These are phyloP conservation scores for Lethrus apterus DNA, from an alignment of 1,140 invertebrate species.

Conservation along the genomic window DNA sequence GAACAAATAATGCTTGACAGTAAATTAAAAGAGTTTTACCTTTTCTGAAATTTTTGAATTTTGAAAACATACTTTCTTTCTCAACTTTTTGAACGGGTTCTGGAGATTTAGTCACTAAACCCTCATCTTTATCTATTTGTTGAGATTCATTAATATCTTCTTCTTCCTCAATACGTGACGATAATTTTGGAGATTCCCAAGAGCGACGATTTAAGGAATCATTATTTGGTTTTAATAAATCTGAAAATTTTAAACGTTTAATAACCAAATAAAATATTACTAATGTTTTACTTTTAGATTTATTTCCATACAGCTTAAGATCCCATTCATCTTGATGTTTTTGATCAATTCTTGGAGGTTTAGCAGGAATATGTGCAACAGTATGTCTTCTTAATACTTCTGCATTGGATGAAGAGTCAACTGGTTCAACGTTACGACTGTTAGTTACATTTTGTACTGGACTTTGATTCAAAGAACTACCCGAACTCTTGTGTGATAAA, in stretches of 20 bases:
- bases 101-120: conserved; percentile 22
- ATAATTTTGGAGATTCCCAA: conserved; percentile 39
- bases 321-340: conserved; percentile 72
- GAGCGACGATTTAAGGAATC: conserved; percentile 35
- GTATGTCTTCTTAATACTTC: conserved; percentile 19
- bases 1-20: background rate
- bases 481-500: conserved; percentile 79
- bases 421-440: conserved; percentile 41
- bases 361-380: conserved; percentile 25
- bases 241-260: no score
- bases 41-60: conserved; percentile 46
- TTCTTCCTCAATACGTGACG: conserved; percentile 38
- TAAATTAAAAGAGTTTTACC: conserved; percentile 32
- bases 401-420: conserved; percentile 52
- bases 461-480: conserved; percentile 64
- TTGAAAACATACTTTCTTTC: conserved; percentile 44
- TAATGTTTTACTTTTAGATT: conserved; percentile 31
- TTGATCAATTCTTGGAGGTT: conserved; percentile 42
- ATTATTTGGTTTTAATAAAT: conserved; percentile 27
- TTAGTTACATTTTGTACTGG: conserved; percentile 37
- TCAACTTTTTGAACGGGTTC: conserved; percentile 28
- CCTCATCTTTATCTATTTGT: conserved; percentile 22
- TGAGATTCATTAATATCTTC: conserved; percentile 22
- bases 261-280: conserved; percentile 1
- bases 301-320: conserved; percentile 66